Evolutionary conservation across 1,140 invertebrate species (phyloP).

Genomic region (Prorops nasuta): DNA sequence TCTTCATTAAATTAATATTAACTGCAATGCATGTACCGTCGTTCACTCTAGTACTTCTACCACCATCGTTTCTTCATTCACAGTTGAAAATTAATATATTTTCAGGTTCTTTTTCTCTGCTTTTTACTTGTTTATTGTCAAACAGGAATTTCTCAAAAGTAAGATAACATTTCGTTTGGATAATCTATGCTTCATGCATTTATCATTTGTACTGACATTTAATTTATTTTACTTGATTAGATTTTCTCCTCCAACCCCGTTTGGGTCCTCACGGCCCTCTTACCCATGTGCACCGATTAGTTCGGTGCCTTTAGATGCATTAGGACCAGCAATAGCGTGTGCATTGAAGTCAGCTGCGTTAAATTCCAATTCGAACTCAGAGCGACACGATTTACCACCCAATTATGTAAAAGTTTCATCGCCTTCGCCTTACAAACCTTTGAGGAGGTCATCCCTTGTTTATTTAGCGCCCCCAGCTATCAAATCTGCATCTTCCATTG

Average conservation of each 20-base stretch:
- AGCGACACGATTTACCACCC: constrained; percentile 6
- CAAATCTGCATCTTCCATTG: constrained; percentile 26
- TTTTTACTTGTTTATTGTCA: no score
- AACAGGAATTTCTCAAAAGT: no score
- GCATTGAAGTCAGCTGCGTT: constrained; percentile 12
- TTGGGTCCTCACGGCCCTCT: constrained; percentile 3
- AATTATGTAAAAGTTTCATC: constrained; percentile 30
- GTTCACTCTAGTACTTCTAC: no score
- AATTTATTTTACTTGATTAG: neutral
- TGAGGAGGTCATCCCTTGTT: constrained; percentile 27
- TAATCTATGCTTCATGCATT: no score
- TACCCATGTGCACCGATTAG: constrained; percentile 25
- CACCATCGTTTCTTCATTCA: no score
- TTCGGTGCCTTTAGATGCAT: constrained; percentile 1
- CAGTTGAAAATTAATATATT: no score
- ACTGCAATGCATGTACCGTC: no score
- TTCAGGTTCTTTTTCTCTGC: no score
- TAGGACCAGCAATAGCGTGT: constrained; percentile 23
- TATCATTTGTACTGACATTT: neutral
- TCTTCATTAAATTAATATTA: no score
- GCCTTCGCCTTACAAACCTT: constrained; percentile 25
- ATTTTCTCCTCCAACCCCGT: neutral
- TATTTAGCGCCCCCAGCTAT: constrained; percentile 33
- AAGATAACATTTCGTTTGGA: no score
- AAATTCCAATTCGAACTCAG: neutral